Evolutionary conservation across 2,113 vertebrate genomes (phyloP), one percentile per base, ranked within the genome.

Genomic region (Cyphomyrus discorhynchus): DNA sequence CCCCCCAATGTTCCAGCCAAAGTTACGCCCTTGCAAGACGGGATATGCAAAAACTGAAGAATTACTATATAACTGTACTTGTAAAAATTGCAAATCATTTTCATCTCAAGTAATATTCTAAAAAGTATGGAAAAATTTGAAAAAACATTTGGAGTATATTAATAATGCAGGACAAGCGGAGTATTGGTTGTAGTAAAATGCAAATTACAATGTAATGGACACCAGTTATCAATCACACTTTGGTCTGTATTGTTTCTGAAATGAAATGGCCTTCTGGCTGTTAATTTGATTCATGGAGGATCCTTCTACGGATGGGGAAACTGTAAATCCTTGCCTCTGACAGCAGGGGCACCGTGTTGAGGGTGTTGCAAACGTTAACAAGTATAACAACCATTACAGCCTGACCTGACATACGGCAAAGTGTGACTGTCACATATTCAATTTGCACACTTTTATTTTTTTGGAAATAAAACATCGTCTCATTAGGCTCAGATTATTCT

Each of bases 351-450:
- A 90, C 66, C 62, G 90, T 91, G 74, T 92, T 92, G 62, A 91
- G 86, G 93, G 90, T 91, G 21, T 92, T 91, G 88, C 90, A 91
- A 92, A 93, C 90, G 90, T 91, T 90, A 92, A 90, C 70, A 85
- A 91, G 89, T 77, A 92, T 92, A 92, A 92, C 93, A 91, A 95
- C 93, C 93, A 91, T 92, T 92, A 93, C 80, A 88, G 90, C 90
- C 89, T 90, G 77, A 74, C 84, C 92, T 92, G 93, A 92, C 27
- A 86, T 87, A 58, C 90, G 83, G 90, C 94, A 94, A 94, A 93
- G 90, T 91, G 92, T 90, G 89, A 91, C 87, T 91, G 93, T 93
- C 94, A 94, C 94, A 93, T 93, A 94, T 95, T 94, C 94, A 91
- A 95, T 95, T 90, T 15, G 13, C 53, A 90, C 91, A 92, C 91